Evolutionary conservation across 2,113 vertebrate genomes (phyloP).

Genomic region (Cryptoleucopteryx plumbea): DNA sequence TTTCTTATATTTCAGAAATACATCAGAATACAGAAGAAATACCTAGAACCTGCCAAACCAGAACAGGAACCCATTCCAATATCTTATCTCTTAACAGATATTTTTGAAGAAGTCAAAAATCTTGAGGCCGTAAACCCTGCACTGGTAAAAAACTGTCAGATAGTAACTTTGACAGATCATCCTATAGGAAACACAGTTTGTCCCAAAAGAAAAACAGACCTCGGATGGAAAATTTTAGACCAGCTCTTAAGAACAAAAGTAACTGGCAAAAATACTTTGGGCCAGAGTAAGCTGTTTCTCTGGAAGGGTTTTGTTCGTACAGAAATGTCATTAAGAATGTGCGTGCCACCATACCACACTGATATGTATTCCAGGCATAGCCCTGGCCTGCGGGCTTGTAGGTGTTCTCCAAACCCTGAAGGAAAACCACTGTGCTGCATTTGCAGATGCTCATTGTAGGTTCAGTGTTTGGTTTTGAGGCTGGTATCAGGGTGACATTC

Average conservation of each 20-base stretch:
- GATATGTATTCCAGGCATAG: neutral
- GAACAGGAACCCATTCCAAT: neutral
- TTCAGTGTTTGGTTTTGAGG: neutral
- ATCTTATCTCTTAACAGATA: neutral
- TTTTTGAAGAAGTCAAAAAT: neutral
- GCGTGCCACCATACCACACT: neutral
- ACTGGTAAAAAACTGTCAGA: neutral
- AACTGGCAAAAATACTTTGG: neutral
- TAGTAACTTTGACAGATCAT: neutral
- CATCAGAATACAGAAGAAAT: neutral
- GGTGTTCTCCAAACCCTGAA: neutral
- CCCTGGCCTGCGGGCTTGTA: neutral
- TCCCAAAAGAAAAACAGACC: neutral
- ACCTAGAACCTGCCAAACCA: neutral
- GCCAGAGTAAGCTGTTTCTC: neutral
- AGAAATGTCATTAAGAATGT: neutral
- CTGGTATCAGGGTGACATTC: neutral
- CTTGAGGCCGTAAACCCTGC: neutral
- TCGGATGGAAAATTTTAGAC: neutral
- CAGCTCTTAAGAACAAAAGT: neutral
- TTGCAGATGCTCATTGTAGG: neutral
- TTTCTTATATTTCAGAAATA: neutral
- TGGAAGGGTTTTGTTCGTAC: neutral
- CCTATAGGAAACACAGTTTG: neutral
- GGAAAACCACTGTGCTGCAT: neutral